Evolutionary conservation across 2,888 invertebrate species (phyloP), one percentile per base, ranked within the genome.

Genomic region (Apotomis capreana): DNA sequence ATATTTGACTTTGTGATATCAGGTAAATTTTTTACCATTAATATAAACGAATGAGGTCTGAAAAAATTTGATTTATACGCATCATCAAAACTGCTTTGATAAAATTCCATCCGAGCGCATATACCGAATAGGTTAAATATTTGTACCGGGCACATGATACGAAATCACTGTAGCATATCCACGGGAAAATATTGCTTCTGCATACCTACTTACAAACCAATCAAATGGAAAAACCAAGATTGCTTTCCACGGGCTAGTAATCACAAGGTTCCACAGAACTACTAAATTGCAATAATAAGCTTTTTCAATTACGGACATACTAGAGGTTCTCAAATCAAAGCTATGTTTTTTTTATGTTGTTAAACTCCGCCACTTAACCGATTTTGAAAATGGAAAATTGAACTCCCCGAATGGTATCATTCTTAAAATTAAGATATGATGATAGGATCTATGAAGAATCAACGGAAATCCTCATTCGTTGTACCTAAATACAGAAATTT

Each of bases 61-160:
- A 78, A 78, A 76, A 75, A 81, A 81, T 80, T 79, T 76, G 78
- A 74, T 75, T 76, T 75, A 80, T 78, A 79, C 78, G 80, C 78
- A 76, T 79, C 78, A 77, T 74, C 76, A 76, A 78, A 78, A 78
- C 77, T 81, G 83, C 87, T 87, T 87, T 87, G 85, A 86, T 81
- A 86, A 89, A 87, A 89, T 89, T 88, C 89, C 85, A 79, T 60
- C 79, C 81, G 81, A 79, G 81, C 78, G 76, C 75, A 76, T 75
- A 69, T 78, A 79, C 80, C 82, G 82, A 84, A 84, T 84, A 82
- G 82, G 82, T 81, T 80, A 77, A 83, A 68, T 71, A 73, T 65
- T 67, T 67, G 52, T 57, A 62, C 62, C 54, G 37, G 68, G 52
- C 52, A 44, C n/a, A 59, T 63, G 58, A 72, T 68, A 62, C 26